These are phyloP conservation scores for Tiliacea citrago DNA, from an alignment of 2,888 invertebrate species.

Conservation along the genomic window DNA sequence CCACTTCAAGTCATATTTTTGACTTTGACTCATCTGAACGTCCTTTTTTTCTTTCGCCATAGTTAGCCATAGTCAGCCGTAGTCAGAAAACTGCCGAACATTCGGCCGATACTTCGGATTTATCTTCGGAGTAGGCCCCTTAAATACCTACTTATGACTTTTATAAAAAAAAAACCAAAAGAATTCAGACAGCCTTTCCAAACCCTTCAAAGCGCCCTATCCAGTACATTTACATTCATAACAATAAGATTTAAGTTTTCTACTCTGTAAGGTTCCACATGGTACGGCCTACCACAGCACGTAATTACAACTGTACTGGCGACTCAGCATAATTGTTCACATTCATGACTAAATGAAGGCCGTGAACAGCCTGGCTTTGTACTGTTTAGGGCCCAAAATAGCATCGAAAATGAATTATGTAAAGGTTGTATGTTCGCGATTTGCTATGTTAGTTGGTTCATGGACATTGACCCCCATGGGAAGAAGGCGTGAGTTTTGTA, in stretches of 20 bases:
- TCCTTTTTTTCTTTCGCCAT: too few species aligned
- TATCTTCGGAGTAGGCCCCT: too few species aligned
- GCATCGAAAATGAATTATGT: constrained; percentile 10
- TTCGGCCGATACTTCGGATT: too few species aligned
- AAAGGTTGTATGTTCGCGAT: not conserved
- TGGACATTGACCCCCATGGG: constrained; percentile 1
- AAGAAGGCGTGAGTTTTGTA: too few species aligned
- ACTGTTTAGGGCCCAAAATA: constrained; percentile 22
- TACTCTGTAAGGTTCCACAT: constrained; percentile 50
- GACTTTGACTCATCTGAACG: too few species aligned
- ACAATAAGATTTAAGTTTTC: constrained; percentile 65
- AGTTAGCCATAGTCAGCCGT: too few species aligned
- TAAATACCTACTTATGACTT: not conserved
- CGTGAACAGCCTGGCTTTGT: constrained; percentile 38
- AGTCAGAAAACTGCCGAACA: too few species aligned
- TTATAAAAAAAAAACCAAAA: not conserved
- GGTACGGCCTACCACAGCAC: constrained; percentile 64
- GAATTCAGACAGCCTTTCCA: not conserved
- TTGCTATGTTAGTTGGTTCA: not conserved
- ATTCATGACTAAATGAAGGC: constrained; percentile 54
- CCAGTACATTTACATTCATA: constrained; percentile 49
- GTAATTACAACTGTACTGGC: constrained; percentile 60
- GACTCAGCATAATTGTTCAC: constrained; percentile 59
- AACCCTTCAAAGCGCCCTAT: constrained; percentile 21
- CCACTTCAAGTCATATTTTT: too few species aligned